Percentiles rank a stretch among this genome's conserved stretches.
phyloP scores from a whole-genome alignment of 2,113 vertebrate species.

The Helogale parvula region DNA sequence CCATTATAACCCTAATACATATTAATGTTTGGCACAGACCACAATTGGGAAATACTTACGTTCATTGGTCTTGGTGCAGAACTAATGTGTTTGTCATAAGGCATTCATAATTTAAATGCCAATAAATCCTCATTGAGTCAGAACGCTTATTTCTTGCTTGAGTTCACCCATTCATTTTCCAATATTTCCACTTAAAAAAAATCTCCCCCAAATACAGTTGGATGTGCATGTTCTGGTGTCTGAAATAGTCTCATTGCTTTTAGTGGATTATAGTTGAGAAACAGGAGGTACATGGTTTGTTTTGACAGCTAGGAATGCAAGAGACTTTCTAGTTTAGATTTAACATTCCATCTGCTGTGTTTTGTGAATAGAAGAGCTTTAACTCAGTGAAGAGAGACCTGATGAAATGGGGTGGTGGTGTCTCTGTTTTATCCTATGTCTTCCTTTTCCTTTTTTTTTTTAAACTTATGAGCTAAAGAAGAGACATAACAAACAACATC shows the following conservation, averaged over 20 bases:
- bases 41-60: neutral
- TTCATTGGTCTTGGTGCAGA: neutral
- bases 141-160: constrained; percentile 44
- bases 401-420: neutral
- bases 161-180: constrained; percentile 61
- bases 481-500: constrained; percentile 21
- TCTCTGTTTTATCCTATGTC: neutral
- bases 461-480: constrained; percentile 48
- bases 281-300: constrained; percentile 58
- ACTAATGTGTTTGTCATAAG: neutral
- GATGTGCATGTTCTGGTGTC: neutral
- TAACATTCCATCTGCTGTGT: constrained; percentile 29
- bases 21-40: neutral
- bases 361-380: constrained; percentile 34
- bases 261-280: constrained; percentile 51
- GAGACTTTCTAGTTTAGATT: constrained; percentile 41
- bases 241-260: constrained; percentile 57
- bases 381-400: neutral
- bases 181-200: neutral
- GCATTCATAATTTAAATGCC: constrained; percentile 28
- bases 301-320: constrained; percentile 68
- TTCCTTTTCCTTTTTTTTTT: constrained; percentile 12
- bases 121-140: neutral
- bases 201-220: constrained; percentile 21
- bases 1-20: neutral